Evolutionary conservation across 1,140 invertebrate genomes (phyloP), one percentile per base, ranked within the genome.

Genomic region (Ridgeia piscesae): DNA sequence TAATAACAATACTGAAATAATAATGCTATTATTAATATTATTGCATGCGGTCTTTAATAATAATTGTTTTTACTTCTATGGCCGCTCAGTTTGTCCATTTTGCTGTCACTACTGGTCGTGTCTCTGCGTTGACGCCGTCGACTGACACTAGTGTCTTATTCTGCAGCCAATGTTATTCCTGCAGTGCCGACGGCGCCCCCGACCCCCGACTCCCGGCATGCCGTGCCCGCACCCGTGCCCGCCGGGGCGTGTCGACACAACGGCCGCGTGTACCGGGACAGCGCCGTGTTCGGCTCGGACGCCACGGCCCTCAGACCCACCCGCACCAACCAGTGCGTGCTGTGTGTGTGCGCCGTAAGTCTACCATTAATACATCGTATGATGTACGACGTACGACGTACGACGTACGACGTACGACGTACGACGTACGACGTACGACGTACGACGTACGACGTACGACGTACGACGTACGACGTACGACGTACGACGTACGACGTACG

Each of bases 271-370:
- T 77, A 77, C 58, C 6, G 14, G 17, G 58, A 77, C 58, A 21
- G 89, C 89, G 34, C 89, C 34, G 34, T 91, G 33, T 91, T 33
- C 50, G 8, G 35, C 33, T 91, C 91, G 35, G 34, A 48, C 91
- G 33, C 33, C 33, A 58, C 50, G 33, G 35, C 34, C 35, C 4
- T 91, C 34, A 48, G 1, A n/a, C 34, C 50, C 6, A 48, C 58
- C 2, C 58, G 17, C 6, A 8, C 58, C 58, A 77, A 77, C 58
- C 58, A 77, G 58, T 77, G 58, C 27, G 58, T 31, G 0, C 27
- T 77, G 27, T 77, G 58, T 31, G 58, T 77, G 58, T 77, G 58
- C 58, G 58, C 14, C 27, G 58, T 77, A 77, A 77, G 58, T 77
- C 2, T 77, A 77, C 17, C 58, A 2, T 6, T 21, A 2, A 42